Percentiles rank a stretch among this genome's conserved stretches.
These are phyloP conservation scores for Polyodon spathula DNA, from an alignment of 2,113 vertebrate species.

Conservation along the genomic window DNA sequence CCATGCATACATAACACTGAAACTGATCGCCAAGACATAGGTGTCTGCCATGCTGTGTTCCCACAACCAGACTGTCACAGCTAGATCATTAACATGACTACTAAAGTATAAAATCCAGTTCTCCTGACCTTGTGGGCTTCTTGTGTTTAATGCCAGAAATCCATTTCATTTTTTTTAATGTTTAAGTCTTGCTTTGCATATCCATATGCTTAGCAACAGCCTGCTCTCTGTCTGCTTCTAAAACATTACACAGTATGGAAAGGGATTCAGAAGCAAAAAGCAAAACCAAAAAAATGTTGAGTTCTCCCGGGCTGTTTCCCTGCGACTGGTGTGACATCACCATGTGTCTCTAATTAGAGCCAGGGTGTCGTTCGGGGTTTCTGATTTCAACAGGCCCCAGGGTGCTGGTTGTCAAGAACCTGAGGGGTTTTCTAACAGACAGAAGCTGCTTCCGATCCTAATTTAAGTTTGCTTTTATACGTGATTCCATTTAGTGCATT, in stretches of 20 bases:
- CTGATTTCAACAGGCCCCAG: conserved; percentile 38
- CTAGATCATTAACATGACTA: too few species aligned
- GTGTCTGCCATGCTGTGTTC: too few species aligned
- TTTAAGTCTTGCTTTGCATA: too few species aligned
- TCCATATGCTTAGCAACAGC: too few species aligned
- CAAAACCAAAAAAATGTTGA: background rate
- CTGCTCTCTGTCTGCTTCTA: too few species aligned
- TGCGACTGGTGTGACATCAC: conserved; percentile 23
- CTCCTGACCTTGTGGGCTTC: too few species aligned
- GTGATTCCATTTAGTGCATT: conserved; percentile 46
- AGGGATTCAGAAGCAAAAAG: background rate
- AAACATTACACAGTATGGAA: background rate
- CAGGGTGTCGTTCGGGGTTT: conserved; percentile 39
- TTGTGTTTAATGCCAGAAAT: too few species aligned
- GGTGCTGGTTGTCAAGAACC: conserved; percentile 47
- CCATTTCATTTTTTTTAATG: too few species aligned
- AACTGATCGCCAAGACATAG: too few species aligned
- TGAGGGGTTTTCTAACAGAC: conserved; percentile 30
- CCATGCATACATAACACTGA: too few species aligned
- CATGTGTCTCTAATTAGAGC: conserved; percentile 42
- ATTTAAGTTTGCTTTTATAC: conserved; percentile 38
- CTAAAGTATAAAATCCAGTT: too few species aligned
- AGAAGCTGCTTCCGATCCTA: conserved; percentile 53
- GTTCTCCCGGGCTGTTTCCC: background rate
- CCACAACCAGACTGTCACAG: too few species aligned